Conservation (phyloP, 2,113 vertebrate species). For the Rana temporaria region DNA sequence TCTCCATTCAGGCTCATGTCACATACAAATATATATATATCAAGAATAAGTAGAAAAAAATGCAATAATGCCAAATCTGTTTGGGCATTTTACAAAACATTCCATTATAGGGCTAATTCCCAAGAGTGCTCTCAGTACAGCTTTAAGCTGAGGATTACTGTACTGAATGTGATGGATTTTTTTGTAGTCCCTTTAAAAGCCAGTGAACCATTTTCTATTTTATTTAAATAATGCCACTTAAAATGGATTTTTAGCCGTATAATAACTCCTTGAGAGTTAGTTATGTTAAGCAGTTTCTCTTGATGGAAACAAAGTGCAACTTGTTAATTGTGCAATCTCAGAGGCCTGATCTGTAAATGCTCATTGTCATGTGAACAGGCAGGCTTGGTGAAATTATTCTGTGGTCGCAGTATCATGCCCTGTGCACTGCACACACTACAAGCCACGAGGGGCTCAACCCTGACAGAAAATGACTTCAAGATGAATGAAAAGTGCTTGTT, state of each 20-base stretch:
- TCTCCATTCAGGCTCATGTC: too few species aligned
- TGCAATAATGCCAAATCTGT: conserved; percentile 80
- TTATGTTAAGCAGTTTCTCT: conserved; percentile 87
- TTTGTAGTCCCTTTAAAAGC: conserved; percentile 85
- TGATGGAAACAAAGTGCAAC: conserved; percentile 87
- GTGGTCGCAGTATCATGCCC: conserved; percentile 81
- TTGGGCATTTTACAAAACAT: conserved; percentile 86
- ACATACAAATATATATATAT: neutral
- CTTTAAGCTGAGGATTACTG: conserved; percentile 85
- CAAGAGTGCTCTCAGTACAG: conserved; percentile 84
- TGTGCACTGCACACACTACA: conserved; percentile 75
- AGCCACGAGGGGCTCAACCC: conserved; percentile 78
- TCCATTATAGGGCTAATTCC: conserved; percentile 87
- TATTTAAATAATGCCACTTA: conserved; percentile 87
- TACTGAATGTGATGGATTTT: conserved; percentile 81
- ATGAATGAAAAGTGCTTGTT: conserved; percentile 83
- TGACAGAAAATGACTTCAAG: conserved; percentile 84
- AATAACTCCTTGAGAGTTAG: conserved; percentile 87
- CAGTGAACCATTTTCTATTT: conserved; percentile 86
- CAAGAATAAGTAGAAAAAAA: conserved; percentile 78
- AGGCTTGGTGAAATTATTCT: conserved; percentile 85
- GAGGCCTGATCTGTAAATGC: conserved; percentile 77
- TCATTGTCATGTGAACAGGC: conserved; percentile 83
- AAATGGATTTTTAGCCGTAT: conserved; percentile 88
- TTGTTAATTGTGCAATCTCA: conserved; percentile 84